Base-by-base conservation (phyloP, 2,888 invertebrate genomes). In the Spisula solida region DNA sequence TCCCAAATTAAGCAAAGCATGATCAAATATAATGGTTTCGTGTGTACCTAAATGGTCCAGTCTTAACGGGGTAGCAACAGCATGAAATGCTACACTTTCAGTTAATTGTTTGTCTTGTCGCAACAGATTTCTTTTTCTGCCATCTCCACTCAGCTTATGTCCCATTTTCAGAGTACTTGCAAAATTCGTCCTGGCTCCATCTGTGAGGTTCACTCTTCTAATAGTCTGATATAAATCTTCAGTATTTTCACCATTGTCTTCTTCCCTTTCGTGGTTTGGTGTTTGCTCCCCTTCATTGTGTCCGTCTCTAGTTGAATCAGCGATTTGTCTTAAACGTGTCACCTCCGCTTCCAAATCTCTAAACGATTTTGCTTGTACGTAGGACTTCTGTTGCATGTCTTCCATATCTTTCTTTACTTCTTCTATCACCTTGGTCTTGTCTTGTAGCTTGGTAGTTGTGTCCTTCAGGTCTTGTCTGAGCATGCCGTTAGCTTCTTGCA, bases 21-120 rank as follows among this genome's bases (percentile, higher is more conserved):
- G 8, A 31, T 83, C 83, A 83, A 83, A 83, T 51, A 29, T 70
- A 18, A 83, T 83, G 51, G 47, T 83, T 66, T 83, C 75, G 47
- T 75, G 34, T 41, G 48, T 41, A n/a, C 75, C 75, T 47, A 83
- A 47, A 47, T 83, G 48, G 6, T 83, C 47, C 16, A 51, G 18
- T 8, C 2, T 5, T 10, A 29, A 0, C 12, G 83, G 70, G 18
- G 29, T n/a, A 10, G 75, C 10, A 20, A 75, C 83, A 16, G 83
- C 83, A 20, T 83, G 83, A 29, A 83, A 83, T 41, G 83, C 83
- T 12, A 83, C 83, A n/a, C n/a, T 18, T 0, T 70, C 48, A 31
- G 6, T 51, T 51, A 41, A 41, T 41, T 41, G 41, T 41, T 41
- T 41, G 41, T 41, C 41, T 41, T 41, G 41, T 2, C 41, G 41